Base-by-base conservation (phyloP, 1,140 invertebrate genomes). In the Sitodiplosis mosellana region DNA sequence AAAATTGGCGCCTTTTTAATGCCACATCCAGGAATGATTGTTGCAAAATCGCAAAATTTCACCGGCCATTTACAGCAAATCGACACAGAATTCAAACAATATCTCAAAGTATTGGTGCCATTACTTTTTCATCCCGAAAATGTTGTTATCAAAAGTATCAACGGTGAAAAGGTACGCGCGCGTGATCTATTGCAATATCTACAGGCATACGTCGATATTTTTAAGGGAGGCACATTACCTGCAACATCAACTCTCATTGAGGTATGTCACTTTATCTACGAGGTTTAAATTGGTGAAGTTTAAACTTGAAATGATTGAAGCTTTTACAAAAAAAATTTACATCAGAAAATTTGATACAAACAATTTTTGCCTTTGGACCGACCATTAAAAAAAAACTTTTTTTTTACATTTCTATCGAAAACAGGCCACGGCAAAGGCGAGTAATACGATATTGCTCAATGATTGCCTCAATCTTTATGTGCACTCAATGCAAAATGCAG, bases 201-300 rank as follows among this genome's bases (percentile, higher is more conserved):
- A 69, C 93, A 94, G 64, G 85, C 88, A 33, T 99, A 98, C 60
- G 92, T 95, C 64, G 84, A 86, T 64, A 92, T 98, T 52, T 98
- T 94, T 67, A 84, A 89, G 63, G 92, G 91, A 19, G 90, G 96
- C 63, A 90, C 96, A 58, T 68, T 99, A 48, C 95, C 95, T 0
- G 93, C 98, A 70, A 94, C 95, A 4, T 99, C 98, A 70, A 93
- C 91, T 48, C 96, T 99, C 90, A 75, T 99, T 50, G 83, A 89
- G 64, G 88, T 91, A 64, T 73, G 74, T 76, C 3, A n/a, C n/a
- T n/a, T n/a, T n/a, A n/a, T n/a, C n/a, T n/a, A n/a, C n/a, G n/a
- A n/a, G n/a, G n/a, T n/a, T n/a, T n/a, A n/a, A n/a, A n/a, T n/a
- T n/a, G n/a, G n/a, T n/a, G n/a, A n/a, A n/a, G n/a, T n/a, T n/a